phyloP scores from a whole-genome alignment of 2,113 vertebrate species.

The Steatornis caripensis region DNA sequence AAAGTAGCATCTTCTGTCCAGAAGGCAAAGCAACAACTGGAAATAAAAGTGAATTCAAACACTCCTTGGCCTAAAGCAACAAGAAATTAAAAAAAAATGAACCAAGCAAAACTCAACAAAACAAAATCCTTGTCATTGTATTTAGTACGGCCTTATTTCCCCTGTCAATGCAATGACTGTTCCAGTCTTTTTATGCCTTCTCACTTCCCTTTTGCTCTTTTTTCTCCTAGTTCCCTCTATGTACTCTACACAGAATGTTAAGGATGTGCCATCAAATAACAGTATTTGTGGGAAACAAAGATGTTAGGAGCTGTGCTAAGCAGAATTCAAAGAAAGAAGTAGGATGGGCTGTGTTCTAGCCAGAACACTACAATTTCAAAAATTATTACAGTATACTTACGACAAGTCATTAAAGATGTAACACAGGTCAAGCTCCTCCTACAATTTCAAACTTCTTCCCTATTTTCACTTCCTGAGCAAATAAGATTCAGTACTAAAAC shows the following conservation, averaged over 20 bases:
- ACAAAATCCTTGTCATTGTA: not conserved
- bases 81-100: not conserved
- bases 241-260: not conserved
- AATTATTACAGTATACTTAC: not conserved
- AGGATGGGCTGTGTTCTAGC: not conserved
- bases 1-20: slow-evolving; percentile 31
- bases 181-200: not conserved
- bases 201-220: not conserved
- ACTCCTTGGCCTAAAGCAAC: slow-evolving; percentile 7
- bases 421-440: not conserved
- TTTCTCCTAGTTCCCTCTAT: not conserved
- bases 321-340: not conserved
- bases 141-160: not conserved
- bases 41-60: slow-evolving; percentile 24
- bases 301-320: not conserved
- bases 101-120: not conserved
- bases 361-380: not conserved
- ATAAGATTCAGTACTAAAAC: not conserved
- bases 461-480: not conserved
- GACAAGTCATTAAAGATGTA: not conserved
- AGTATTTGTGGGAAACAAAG: not conserved
- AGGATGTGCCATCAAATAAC: not conserved
- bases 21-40: slow-evolving; percentile 25
- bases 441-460: not conserved
- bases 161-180: not conserved